Base-by-base conservation (phyloP, 2,113 vertebrate genomes). In the Pagrus major region DNA sequence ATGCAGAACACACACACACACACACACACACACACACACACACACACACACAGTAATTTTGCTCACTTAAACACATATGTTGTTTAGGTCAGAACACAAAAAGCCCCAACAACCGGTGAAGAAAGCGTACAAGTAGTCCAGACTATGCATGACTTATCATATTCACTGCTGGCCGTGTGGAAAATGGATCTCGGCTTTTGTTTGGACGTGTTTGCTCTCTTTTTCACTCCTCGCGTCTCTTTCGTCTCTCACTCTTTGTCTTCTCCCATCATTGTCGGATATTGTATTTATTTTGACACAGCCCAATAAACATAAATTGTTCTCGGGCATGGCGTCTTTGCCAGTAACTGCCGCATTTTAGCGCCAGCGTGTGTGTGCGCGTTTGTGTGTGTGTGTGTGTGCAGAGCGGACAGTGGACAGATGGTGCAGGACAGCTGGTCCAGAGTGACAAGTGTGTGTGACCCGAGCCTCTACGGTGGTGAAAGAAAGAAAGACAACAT, bases 401-500 rank as follows among this genome's bases (percentile, higher is more conserved):
- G 51, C 31, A 55, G 72, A 87, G 84, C 42, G 76, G 89, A 90
- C 89, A 88, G 81, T 89, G 91, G 90, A 94, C 93, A 94, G 93
- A 94, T 94, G 93, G 92, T 83, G 89, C 82, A 72, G 86, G 93
- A 92, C 93, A 94, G 93, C 93, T 94, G 93, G 89, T 90, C 88
- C 87, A 69, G 88, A 92, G 92, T 91, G 92, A 93, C 92, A 90
- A 92, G 92, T 91, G 92, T 92, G 90, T 92, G 93, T 92, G 93
- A 94, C 92, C 91, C 84, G 75, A 89, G 92, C 85, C 82, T 91
- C 69, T 67, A 73, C 65, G 76, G 91, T 85, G 92, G 77, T 91
- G 93, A 94, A 93, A 92, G 91, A 93, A 91, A 92, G 92, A 93
- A 93, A 93, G 91, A 93, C 90, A 94, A 94, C 93, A 90, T 92